Base-by-base conservation (phyloP, 2,888 invertebrate genomes). In the Patella caerulea region DNA sequence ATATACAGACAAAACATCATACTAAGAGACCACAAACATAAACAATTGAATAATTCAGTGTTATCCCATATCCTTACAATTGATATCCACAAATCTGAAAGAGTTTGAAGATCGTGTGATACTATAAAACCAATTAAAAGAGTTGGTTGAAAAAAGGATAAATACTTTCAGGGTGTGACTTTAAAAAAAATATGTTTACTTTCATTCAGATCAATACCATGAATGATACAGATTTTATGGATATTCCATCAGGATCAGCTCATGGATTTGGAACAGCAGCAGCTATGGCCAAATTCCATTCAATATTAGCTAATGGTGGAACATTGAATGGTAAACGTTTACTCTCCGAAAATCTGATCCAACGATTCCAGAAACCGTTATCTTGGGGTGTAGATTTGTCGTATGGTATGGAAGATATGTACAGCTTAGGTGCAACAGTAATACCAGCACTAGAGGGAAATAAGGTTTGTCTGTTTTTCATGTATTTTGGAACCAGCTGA, bases 301-400 rank as follows among this genome's bases (percentile, higher is more conserved):
- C 87, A 15, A 85, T 88, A 73, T 72, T 88, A 71, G 86, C 86
- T 74, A 87, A 88, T 81, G 89, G 89, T 54, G 86, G 87, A 7
- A 54, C 83, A 19, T 76, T 84, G 69, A 82, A 83, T 2, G 83
- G 82, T 17, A 79, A 83, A 52, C 75, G 72, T 52, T 73, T 88
- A 72, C 72, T 88, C 69, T 85, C 87, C 15, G 72, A 79, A 19
- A 79, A 79, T n/a, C 77, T 81, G 3, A 82, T 86, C 29, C 72
- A 81, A 69, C 81, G 71, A 74, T 81, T 88, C 24, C 85, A 87
- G 59, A 77, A 83, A 15, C 85, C 87, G 11, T 74, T 85, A n/a
- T 84, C 85, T 7, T 79, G 78, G n/a, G 88, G 88, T 3, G 71
- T 75, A 65, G 88, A 88, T 78, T 78, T 83, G 53, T 79, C 83